phyloP scores from a whole-genome alignment of 2,888 invertebrate species.

The Bellardia bayeri region DNA sequence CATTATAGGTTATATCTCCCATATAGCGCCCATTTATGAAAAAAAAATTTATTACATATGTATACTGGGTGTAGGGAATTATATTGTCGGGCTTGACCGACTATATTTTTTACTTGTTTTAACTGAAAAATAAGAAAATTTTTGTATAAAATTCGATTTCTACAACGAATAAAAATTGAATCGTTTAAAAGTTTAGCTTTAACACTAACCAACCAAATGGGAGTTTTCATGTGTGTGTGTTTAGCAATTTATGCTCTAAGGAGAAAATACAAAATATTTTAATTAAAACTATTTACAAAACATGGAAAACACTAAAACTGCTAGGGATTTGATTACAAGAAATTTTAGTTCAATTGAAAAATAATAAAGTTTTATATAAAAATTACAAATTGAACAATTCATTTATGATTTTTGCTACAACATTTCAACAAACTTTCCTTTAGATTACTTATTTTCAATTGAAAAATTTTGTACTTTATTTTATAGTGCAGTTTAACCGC shows the following conservation, averaged over 20 bases:
- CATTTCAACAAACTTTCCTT: neutral
- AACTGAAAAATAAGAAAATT: no score
- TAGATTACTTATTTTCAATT: neutral
- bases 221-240: conserved; percentile 28
- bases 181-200: no score
- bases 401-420: neutral
- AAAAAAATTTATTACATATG: no score
- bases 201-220: neutral
- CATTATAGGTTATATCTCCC: no score
- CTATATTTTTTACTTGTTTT: no score
- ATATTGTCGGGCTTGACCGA: no score
- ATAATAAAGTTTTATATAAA: no score
- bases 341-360: neutral
- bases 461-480: conserved; percentile 1
- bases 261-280: conserved; percentile 51
- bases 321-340: conserved; percentile 24
- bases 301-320: conserved; percentile 10
- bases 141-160: no score
- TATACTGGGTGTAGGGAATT: no score
- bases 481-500: conserved; percentile 37
- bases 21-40: no score
- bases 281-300: conserved; percentile 59
- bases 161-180: no score
- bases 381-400: no score
- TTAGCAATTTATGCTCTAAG: conserved; percentile 21